phyloP scores from a whole-genome alignment of 2,113 vertebrate genomes.

The Panthera tigris region DNA sequence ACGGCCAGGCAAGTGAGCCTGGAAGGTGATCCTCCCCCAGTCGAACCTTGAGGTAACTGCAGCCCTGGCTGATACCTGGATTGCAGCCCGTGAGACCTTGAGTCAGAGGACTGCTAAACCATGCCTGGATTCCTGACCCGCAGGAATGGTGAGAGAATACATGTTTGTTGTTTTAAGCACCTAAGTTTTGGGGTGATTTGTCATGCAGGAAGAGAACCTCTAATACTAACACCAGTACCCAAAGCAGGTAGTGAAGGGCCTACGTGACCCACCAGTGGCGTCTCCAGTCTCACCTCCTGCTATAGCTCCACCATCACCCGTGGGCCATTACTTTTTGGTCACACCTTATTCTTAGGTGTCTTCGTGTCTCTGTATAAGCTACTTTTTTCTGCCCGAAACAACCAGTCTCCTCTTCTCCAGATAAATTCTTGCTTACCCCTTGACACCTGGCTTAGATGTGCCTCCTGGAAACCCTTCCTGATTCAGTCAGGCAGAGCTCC shows the following conservation, averaged over 20 bases:
- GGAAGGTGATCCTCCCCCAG: neutral
- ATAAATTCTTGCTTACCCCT: neutral
- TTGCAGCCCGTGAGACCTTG: neutral
- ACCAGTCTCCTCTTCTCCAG: neutral
- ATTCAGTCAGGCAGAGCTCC: neutral
- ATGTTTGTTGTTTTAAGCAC: neutral
- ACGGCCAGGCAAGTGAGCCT: neutral
- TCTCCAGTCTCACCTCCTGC: neutral
- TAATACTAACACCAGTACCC: neutral
- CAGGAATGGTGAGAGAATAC: neutral
- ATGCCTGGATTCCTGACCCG: neutral
- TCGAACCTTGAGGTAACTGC: neutral
- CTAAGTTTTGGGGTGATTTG: neutral
- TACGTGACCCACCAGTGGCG: neutral
- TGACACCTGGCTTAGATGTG: neutral
- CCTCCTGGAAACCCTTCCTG: neutral
- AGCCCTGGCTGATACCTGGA: neutral
- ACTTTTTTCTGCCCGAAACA: neutral
- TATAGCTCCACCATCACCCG: neutral
- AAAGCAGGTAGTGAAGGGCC: neutral
- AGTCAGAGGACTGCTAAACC: neutral
- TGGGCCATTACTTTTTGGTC: neutral
- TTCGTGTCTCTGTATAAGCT: neutral
- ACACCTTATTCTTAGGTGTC: neutral
- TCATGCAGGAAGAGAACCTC: neutral